Evolutionary conservation across 2,797 vertebrate genomes (phyloP).

Genomic region (Semotilus atromaculatus): DNA sequence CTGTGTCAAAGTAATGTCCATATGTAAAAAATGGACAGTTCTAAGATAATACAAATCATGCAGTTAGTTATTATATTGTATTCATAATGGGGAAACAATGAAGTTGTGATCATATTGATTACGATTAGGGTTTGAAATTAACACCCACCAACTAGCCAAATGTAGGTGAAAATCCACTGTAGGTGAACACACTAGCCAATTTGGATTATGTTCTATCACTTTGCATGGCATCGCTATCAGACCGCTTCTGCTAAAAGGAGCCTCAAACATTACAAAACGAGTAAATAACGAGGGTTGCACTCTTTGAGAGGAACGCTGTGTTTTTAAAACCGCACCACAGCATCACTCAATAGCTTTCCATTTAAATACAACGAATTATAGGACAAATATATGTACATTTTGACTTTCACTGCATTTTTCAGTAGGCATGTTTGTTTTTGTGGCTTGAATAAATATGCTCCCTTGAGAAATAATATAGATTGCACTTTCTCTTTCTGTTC

Average conservation of each 20-base stretch:
- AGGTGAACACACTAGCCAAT: neutral
- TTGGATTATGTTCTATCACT: neutral
- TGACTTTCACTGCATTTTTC: neutral
- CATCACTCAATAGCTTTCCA: neutral
- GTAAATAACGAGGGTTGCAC: neutral
- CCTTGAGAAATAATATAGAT: neutral
- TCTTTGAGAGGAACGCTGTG: neutral
- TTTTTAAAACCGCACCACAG: neutral
- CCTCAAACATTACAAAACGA: neutral
- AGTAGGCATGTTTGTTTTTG: neutral
- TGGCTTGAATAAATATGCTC: neutral
- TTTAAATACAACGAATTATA: neutral
- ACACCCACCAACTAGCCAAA: neutral
- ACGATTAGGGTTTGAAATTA: neutral
- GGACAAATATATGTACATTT: neutral
- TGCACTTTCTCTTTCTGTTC: neutral
- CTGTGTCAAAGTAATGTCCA: too few species aligned
- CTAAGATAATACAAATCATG: neutral
- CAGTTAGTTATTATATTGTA: neutral
- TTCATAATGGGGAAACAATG: neutral
- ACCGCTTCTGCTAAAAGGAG: neutral
- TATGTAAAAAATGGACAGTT: neutral
- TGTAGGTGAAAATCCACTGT: neutral
- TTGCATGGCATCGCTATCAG: neutral
- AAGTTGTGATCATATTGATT: neutral